These are phyloP conservation scores for Tenthredo amoena DNA, from an alignment of 2,888 invertebrate genomes.

Conservation along the genomic window DNA sequence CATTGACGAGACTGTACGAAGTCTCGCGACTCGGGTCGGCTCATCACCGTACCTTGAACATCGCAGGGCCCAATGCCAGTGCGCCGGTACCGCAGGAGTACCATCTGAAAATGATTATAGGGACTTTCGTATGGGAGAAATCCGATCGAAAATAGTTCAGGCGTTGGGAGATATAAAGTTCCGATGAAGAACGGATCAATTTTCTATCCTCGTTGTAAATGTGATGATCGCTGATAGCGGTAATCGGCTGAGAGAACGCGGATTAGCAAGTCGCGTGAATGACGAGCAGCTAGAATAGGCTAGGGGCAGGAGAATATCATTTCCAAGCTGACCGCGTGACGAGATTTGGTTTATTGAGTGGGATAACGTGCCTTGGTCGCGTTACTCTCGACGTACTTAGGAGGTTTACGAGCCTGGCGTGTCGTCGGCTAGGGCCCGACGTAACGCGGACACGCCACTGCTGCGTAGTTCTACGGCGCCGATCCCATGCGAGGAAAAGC, in stretches of 20 bases:
- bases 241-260: constrained; percentile 42
- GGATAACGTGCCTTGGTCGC: constrained; percentile 11
- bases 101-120: neutral
- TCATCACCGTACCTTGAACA: constrained; percentile 40
- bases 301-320: constrained; percentile 14
- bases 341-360: constrained; percentile 25
- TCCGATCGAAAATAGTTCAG: neutral
- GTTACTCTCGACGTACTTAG: constrained; percentile 21
- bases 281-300: constrained; percentile 53
- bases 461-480: constrained; percentile 16
- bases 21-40: constrained; percentile 35
- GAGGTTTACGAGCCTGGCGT: constrained; percentile 37
- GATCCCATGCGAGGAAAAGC: constrained; percentile 48
- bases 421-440: constrained; percentile 14
- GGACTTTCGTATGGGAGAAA: neutral
- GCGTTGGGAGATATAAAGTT: neutral
- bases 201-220: neutral
- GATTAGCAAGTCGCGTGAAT: constrained; percentile 54
- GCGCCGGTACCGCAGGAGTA: neutral
- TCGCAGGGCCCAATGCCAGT: neutral
- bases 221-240: neutral
- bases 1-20: constrained; percentile 35
- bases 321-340: constrained; percentile 24
- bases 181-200: neutral
- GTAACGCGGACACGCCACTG: constrained; percentile 40